Conservation (phyloP, 2,888 invertebrate species). For the Tenthredo distinguenda region DNA sequence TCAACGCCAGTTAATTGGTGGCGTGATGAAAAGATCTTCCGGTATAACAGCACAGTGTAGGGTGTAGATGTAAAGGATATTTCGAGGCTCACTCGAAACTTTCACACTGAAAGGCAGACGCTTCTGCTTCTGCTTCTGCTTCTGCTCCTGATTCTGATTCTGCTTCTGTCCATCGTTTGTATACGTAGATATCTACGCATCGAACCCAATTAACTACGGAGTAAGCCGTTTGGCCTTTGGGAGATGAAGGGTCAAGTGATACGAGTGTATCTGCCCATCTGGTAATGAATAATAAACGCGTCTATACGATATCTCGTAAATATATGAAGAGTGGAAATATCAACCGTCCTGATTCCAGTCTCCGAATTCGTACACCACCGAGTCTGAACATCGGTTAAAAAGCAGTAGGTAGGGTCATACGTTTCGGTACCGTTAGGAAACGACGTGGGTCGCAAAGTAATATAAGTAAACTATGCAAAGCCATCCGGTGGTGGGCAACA, state of each 20-base stretch:
- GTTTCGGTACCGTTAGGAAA: background rate
- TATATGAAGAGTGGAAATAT: background rate
- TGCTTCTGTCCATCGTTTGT: background rate
- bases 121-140: background rate
- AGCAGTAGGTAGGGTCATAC: background rate
- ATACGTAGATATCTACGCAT: background rate
- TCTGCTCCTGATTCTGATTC: background rate
- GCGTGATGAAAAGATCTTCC: background rate
- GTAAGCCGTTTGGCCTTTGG: background rate
- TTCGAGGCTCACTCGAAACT: conserved; percentile 11
- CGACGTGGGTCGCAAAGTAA: background rate
- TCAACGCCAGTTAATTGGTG: conserved; percentile 15
- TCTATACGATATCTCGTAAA: background rate
- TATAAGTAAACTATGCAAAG: background rate
- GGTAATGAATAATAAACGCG: no score
- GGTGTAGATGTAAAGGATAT: background rate
- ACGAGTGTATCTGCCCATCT: background rate
- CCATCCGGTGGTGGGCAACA: background rate
- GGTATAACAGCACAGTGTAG: background rate
- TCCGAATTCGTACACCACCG: no score
- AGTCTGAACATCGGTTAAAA: background rate
- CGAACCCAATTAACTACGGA: background rate
- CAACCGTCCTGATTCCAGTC: no score
- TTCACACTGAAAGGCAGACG: background rate
- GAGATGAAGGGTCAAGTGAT: conserved; percentile 14